These are phyloP conservation scores for Scleropages formosus DNA, from an alignment of 2,797 vertebrate species.

Conservation along the genomic window DNA sequence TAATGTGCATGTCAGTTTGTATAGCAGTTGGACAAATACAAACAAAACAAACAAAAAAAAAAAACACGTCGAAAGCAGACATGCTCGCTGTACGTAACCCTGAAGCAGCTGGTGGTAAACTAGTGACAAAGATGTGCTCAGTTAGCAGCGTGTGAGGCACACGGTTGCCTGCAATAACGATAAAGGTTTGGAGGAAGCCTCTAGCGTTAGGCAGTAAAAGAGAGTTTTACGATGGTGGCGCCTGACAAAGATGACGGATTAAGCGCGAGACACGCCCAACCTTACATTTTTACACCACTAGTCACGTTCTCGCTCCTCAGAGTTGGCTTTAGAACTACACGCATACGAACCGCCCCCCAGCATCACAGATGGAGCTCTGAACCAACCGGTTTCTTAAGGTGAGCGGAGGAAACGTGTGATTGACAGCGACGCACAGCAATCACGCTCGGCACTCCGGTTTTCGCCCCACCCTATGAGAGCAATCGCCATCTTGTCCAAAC, in stretches of 20 bases:
- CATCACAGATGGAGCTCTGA: slow-evolving; percentile 12
- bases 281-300: slow-evolving; percentile 16
- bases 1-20: no score
- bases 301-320: slow-evolving; percentile 33
- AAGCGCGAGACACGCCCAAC: slow-evolving; percentile 24
- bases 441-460: slow-evolving; percentile 24
- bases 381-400: slow-evolving; percentile 16
- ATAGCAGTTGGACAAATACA: no score
- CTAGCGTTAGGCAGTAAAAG: no score
- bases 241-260: background rate
- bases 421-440: slow-evolving; percentile 21
- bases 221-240: background rate
- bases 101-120: background rate
- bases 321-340: slow-evolving; percentile 24
- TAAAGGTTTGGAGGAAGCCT: slow-evolving; percentile 12
- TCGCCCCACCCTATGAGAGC: slow-evolving; percentile 41
- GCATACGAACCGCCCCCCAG: background rate
- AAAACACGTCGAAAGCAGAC: no score
- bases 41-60: no score
- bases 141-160: no score
- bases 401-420: background rate
- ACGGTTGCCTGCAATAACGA: no score
- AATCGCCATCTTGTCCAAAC: slow-evolving; percentile 45
- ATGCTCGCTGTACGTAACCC: no score
- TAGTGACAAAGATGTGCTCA: background rate